Percentiles rank a stretch among this genome's conserved stretches.
These are phyloP conservation scores for Acleris sparsana DNA, from an alignment of 2,888 invertebrate genomes.

Conservation along the genomic window DNA sequence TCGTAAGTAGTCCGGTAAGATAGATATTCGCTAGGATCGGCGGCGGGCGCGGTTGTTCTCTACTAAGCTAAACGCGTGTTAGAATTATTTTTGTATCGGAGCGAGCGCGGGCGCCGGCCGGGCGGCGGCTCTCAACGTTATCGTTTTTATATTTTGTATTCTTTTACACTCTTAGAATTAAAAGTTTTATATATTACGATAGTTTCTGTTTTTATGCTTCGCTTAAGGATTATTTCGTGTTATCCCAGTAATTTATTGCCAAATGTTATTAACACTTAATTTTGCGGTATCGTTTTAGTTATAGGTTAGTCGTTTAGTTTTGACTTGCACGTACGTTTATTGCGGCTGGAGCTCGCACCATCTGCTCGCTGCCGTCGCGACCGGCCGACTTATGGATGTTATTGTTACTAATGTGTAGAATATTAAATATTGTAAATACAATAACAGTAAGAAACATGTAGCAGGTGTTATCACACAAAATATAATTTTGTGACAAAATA, in stretches of 20 bases:
- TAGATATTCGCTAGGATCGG: too few relatives aligned
- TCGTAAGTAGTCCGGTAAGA: conserved; percentile 59
- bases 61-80: too few relatives aligned
- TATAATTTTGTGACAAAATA: conserved; percentile 83
- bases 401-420: conserved; percentile 84
- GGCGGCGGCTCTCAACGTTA: conserved; percentile 43
- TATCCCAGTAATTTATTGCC: conserved; percentile 82
- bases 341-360: conserved; percentile 8
- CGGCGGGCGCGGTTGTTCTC: too few relatives aligned
- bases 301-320: conserved; percentile 54
- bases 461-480: conserved; percentile 85
- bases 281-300: conserved; percentile 61
- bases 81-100: conserved; percentile 30
- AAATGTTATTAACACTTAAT: conserved; percentile 79
- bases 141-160: conserved; percentile 62
- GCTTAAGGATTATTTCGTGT: conserved; percentile 74
- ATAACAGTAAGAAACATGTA: conserved; percentile 80
- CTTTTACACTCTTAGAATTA: conserved; percentile 62
- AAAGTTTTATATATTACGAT: conserved; percentile 56
- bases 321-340: conserved; percentile 38
- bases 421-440: conserved; percentile 82
- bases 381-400: conserved; percentile 78
- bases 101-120: background rate
- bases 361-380: background rate
- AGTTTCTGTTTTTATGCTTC: conserved; percentile 66